phyloP scores from a whole-genome alignment of 2,888 invertebrate genomes.

The Drosophila paucipuncta region DNA sequence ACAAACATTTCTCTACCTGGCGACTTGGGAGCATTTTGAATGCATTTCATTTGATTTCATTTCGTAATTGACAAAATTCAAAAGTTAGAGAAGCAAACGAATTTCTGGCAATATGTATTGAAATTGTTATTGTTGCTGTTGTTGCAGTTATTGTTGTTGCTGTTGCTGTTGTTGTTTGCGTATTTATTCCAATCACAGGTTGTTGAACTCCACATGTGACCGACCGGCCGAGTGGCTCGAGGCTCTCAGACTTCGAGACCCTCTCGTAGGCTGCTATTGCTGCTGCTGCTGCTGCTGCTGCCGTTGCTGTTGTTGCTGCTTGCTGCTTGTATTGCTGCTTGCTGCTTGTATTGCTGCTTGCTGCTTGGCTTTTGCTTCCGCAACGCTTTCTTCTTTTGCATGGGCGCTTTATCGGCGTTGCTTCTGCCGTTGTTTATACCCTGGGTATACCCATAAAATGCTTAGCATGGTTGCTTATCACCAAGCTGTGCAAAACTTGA shows the following conservation, averaged over 20 bases:
- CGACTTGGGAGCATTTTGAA: background rate
- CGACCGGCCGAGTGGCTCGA: slow-evolving; percentile 75
- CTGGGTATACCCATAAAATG: slow-evolving; percentile 1
- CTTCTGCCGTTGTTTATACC: slow-evolving; percentile 15
- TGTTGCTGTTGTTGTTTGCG: slow-evolving; percentile 25
- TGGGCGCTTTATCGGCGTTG: slow-evolving; percentile 40
- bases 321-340: slow-evolving; percentile 18
- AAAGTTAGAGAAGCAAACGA: slow-evolving; percentile 10
- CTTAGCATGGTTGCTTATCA: background rate
- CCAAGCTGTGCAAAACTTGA: background rate
- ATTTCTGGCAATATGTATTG: slow-evolving; percentile 44
- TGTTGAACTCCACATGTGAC: slow-evolving; percentile 74
- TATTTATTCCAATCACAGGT: slow-evolving; percentile 66
- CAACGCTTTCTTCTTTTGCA: slow-evolving; percentile 53
- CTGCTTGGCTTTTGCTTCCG: slow-evolving; percentile 49
- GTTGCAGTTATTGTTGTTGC: slow-evolving; percentile 12
- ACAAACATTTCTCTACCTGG: background rate
- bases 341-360: slow-evolving; percentile 2
- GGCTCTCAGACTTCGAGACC: slow-evolving; percentile 59
- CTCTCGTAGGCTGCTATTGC: slow-evolving; percentile 44
- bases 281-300: slow-evolving; percentile 11
- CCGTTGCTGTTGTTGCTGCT: slow-evolving; percentile 7
- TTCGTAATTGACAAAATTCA: slow-evolving; percentile 33
- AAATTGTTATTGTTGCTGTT: slow-evolving; percentile 8
- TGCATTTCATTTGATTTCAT: slow-evolving; percentile 9